phyloP scores from a whole-genome alignment of 2,113 vertebrate species.

The Pseudorasbora parva region DNA sequence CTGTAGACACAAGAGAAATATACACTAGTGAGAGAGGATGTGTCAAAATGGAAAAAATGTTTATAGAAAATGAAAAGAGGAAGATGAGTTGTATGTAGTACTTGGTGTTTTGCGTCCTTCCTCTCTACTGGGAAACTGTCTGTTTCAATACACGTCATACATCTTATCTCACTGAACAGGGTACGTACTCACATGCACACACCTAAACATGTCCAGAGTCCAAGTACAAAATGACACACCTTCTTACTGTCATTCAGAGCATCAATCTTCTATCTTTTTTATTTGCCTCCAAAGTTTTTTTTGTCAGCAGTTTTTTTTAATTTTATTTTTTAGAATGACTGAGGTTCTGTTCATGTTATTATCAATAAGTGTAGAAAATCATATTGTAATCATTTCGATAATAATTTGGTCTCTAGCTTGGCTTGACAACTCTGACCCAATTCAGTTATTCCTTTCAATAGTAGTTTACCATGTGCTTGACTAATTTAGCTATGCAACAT shows the following conservation, averaged over 20 bases:
- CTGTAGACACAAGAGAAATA: not conserved
- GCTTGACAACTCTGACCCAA: not conserved
- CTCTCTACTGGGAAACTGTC: constrained; percentile 49
- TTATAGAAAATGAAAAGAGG: not conserved
- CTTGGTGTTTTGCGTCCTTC: constrained; percentile 47
- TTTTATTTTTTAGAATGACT: not conserved
- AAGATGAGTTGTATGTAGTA: constrained; percentile 1
- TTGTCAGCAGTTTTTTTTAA: not conserved
- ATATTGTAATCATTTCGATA: no score
- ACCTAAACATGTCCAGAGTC: constrained; percentile 27
- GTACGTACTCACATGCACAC: not conserved
- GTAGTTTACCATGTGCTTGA: not conserved
- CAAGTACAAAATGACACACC: constrained; percentile 23
- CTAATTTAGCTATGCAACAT: not conserved
- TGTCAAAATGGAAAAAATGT: not conserved
- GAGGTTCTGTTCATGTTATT: not conserved
- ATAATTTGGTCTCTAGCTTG: not conserved
- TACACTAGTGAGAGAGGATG: not conserved
- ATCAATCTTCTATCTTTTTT: not conserved
- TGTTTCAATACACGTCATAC: constrained; percentile 43
- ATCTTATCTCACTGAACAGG: constrained; percentile 50
- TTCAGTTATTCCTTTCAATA: not conserved
- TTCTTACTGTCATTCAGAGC: not conserved
- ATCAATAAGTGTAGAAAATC: no score
- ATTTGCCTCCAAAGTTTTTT: not conserved